Conservation (phyloP, 2,113 vertebrate genomes). For the Paramormyrops kingsleyae region DNA sequence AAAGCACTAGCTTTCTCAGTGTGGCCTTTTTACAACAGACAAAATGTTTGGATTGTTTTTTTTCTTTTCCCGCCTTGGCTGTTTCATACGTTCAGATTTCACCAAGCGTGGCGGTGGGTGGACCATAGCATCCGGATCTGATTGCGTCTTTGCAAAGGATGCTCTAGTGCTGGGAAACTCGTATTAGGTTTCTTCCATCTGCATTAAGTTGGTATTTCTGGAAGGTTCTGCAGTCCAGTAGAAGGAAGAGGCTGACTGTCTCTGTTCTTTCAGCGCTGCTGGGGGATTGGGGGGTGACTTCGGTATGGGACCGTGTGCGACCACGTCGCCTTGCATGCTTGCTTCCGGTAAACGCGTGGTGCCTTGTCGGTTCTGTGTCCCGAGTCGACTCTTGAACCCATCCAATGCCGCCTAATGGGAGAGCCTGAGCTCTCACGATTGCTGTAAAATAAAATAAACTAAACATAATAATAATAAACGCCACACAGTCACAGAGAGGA, state of each 20-base stretch:
- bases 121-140: neutral
- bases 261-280: neutral
- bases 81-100: neutral
- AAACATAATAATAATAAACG: neutral
- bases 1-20: neutral
- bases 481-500: neutral
- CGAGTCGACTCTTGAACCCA: neutral
- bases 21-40: neutral
- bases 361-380: constrained; percentile 7
- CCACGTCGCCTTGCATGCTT: neutral
- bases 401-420: neutral
- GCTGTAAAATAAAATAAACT: neutral
- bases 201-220: neutral
- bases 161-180: neutral
- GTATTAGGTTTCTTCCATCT: neutral
- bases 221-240: neutral
- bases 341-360: neutral
- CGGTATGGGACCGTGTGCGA: neutral
- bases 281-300: too few species aligned
- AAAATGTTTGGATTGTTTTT: neutral
- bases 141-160: neutral
- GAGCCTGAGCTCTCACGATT: neutral
- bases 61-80: neutral
- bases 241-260: neutral
- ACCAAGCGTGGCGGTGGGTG: neutral